Base-by-base conservation (phyloP, 2,888 invertebrate genomes). In the Drosophila sordidula region DNA sequence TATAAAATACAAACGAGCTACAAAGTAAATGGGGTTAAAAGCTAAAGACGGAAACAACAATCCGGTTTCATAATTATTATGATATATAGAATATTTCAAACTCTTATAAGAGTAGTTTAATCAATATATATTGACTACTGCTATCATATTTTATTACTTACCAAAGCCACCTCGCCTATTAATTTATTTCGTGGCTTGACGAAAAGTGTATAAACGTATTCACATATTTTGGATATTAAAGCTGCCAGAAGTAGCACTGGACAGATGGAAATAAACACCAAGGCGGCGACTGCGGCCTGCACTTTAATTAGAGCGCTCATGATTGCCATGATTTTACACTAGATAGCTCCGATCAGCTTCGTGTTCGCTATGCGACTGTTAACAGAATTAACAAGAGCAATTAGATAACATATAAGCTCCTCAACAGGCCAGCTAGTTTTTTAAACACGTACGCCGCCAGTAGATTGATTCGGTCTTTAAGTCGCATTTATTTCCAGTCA, bases 101-200 rank as follows among this genome's bases (percentile, higher is more conserved):
- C 18, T 18, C 2, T 18, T 18, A 9, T 9, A 8, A 29, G 9
- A 8, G 8, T 29, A 29, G 29, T 29, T 29, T 9, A 29, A n/a
- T n/a, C n/a, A n/a, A 29, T 29, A 9, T 9, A 9, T 32, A 32
- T 32, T 9, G 9, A 26, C 6, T 32, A 32, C 9, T 32, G 9
- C 9, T 9, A 9, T 32, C 2, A 3, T 2, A 9, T 32, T 32
- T 11, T 32, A 0, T 34, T 1, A 70, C 80, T 78, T 72, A 89
- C 88, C 89, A 89, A 70, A n/a, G 88, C 88, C 45, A 89, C 78
- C 32, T 88, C 75, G 4, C 78, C 87, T 6, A 38, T 38, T 2
- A 89, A 56, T 49, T 65, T 72, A 26, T 50, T 64, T 26, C 14
- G 49, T 4, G 39, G 36, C 39, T 11, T 49, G 25, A 9, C 8